Evolutionary conservation across 1,140 invertebrate species (phyloP).

Genomic region (Acyrthosiphon pisum): DNA sequence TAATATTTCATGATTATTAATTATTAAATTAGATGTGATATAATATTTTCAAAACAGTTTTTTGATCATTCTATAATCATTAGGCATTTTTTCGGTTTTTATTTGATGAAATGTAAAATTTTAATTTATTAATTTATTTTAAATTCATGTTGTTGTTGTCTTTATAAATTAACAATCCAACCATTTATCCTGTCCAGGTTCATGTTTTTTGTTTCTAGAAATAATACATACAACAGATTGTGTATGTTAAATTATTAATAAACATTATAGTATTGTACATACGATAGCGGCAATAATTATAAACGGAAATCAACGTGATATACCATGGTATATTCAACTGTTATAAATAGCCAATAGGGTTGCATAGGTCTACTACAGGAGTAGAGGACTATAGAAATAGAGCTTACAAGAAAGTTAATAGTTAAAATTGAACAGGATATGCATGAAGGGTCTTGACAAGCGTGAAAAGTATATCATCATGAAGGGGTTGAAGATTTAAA

Average conservation of each 20-base stretch:
- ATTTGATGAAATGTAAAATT: not conserved
- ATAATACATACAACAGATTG: not conserved
- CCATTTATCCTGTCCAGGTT: not conserved
- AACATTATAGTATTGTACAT: not conserved
- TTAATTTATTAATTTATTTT: not conserved
- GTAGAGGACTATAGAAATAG: not conserved
- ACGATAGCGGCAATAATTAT: not conserved
- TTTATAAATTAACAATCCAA: not conserved
- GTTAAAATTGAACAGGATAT: constrained; percentile 20
- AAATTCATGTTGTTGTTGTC: not conserved
- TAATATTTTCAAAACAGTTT: not conserved
- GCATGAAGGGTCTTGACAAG: not conserved
- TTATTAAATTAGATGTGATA: not conserved
- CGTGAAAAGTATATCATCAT: constrained; percentile 4
- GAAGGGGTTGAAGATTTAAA: constrained; percentile 3
- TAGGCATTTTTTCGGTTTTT: not conserved
- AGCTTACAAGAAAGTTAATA: constrained; percentile 1
- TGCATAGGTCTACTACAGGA: not conserved
- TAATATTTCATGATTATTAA: not conserved
- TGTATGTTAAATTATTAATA: not conserved
- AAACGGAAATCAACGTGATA: not conserved
- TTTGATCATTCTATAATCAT: too few species aligned
- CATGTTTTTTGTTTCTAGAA: not conserved
- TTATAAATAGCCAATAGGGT: constrained; percentile 2
- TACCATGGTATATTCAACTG: not conserved